Base-by-base conservation (phyloP, 2,113 vertebrate genomes). In the Neopipo cinnamomea region DNA sequence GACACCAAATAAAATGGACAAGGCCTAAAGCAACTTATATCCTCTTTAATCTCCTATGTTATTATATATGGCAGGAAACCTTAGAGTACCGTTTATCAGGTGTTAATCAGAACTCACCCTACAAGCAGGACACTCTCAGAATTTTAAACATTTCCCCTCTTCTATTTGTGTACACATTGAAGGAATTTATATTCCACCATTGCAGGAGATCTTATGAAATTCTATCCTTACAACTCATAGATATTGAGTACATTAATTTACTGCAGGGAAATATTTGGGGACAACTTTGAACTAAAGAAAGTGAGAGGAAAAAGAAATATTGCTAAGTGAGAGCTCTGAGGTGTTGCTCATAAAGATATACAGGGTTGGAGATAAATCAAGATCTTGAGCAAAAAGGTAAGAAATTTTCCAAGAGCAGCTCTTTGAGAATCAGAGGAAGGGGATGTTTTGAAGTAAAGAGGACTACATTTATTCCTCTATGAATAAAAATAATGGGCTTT, bases 21-120 rank as follows among this genome's bases (percentile, higher is more conserved):
- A 89, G 42, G 80, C 82, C 93, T 80, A 82, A 87, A 91, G 67
- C 47, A 93, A 96, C 52, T 97, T 59, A 88, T 5, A 81, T 88
- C 71, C 58, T 82, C 50, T 81, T 96, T 93, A 61, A 80, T 81
- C 68, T 93, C 71, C 35, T 80, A 8, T 59, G 71, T 76, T 92
- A 59, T 85, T 88, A 82, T 39, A 63, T 41, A 63, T 28, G 10
- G 37, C n/a, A 70, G 63, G 68, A 92, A 92, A 81, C 25, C 18
- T 88, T 39, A 30, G 49, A 61, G 28, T 37, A 30, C 12, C 58
- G 31, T 65, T 91, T 91, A 76, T 91, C 78, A 88, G 24, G 35
- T 75, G 30, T 75, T 94, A 68, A 88, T 93, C 85, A 80, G 89
- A 91, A 82, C 25, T 68, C 63, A 35, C 42, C 53, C 37, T 83